Percentiles rank a stretch among this genome's conserved stretches.
These are phyloP conservation scores for Saguinus midas DNA, from an alignment of 2,113 vertebrate genomes.

Conservation along the genomic window DNA sequence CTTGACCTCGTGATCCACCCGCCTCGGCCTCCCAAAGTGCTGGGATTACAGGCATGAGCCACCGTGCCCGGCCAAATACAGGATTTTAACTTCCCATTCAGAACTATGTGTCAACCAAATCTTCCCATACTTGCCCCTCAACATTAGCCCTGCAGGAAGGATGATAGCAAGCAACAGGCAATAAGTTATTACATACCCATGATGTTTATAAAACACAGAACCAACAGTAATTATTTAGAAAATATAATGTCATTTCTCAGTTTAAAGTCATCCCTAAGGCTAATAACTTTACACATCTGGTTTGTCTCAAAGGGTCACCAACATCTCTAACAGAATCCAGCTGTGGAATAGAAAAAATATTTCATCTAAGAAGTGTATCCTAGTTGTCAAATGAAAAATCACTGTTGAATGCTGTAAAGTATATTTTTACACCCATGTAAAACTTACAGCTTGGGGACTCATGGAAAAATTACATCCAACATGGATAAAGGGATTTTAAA, in stretches of 20 bases:
- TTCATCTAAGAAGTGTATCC: conserved; percentile 35
- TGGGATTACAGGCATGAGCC: too few relatives aligned
- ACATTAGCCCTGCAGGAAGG: not conserved
- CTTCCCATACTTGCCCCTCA: not conserved
- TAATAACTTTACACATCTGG: conserved; percentile 39
- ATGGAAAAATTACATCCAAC: conserved; percentile 26
- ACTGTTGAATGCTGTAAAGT: not conserved
- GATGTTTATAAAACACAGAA: conserved; percentile 14
- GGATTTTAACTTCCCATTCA: not conserved
- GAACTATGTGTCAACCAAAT: not conserved
- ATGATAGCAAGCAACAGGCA: not conserved
- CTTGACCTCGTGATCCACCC: too few relatives aligned
- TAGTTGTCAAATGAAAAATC: conserved; percentile 35
- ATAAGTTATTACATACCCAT: not conserved
- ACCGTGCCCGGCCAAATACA: not conserved
- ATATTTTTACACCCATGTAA: not conserved
- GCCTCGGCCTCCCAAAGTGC: too few relatives aligned
- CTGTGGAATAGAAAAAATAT: conserved; percentile 31
- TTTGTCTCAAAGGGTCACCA: conserved; percentile 50
- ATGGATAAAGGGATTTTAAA: not conserved
- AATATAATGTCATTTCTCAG: conserved; percentile 24
- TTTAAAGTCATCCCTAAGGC: conserved; percentile 38
- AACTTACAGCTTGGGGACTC: not conserved
- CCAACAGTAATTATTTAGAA: conserved; percentile 21
- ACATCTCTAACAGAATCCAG: conserved; percentile 22